phyloP scores from a whole-genome alignment of 2,797 vertebrate species.

The Labeo calbasu region DNA sequence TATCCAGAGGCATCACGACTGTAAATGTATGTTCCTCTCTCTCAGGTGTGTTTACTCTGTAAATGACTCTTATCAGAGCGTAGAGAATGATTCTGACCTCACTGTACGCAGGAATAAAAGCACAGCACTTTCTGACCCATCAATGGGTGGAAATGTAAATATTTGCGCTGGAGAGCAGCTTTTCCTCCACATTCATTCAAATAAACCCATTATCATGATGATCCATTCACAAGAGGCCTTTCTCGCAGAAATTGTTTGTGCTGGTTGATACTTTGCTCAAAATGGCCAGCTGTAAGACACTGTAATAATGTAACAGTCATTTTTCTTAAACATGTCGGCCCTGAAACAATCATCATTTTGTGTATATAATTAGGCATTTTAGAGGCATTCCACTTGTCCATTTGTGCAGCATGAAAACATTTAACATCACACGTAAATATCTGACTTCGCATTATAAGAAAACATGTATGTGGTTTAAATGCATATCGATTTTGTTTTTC shows the following conservation, averaged over 20 bases:
- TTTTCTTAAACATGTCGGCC: background rate
- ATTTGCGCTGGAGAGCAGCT: constrained; percentile 72
- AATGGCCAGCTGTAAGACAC: background rate
- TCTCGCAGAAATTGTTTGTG: constrained; percentile 55
- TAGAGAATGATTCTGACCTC: background rate
- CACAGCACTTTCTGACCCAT: constrained; percentile 25
- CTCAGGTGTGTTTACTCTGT: constrained; percentile 28
- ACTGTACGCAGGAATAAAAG: constrained; percentile 21
- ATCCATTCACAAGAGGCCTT: constrained; percentile 39
- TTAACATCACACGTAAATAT: background rate
- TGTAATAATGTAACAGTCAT: background rate
- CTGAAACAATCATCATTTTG: too few species aligned
- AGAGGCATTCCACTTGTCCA: background rate
- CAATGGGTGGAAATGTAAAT: constrained; percentile 70
- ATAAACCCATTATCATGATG: constrained; percentile 73
- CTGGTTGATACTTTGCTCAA: constrained; percentile 39
- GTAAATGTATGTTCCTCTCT: background rate
- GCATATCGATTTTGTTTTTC: background rate
- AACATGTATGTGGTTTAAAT: background rate
- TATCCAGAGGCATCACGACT: background rate
- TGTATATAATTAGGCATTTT: background rate
- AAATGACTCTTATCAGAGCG: background rate
- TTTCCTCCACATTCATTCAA: constrained; percentile 70
- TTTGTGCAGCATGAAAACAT: background rate
- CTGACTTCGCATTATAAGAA: background rate